Conservation (phyloP, 2,888 invertebrate genomes). For the Heliconius aoede region DNA sequence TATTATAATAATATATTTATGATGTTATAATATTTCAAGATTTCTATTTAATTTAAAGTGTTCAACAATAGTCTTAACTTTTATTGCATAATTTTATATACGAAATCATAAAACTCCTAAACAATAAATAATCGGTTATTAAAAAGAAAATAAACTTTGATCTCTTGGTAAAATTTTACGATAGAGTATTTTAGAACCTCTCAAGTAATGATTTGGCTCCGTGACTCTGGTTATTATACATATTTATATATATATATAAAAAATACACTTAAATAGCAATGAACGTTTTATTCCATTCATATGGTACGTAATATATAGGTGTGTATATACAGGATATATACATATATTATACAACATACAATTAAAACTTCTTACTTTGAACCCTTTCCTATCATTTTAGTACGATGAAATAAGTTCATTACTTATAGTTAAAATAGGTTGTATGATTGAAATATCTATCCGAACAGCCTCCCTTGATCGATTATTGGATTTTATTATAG, state of each 20-base stretch:
- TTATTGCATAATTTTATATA: neutral
- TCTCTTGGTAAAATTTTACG: conserved; percentile 10
- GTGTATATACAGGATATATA: neutral
- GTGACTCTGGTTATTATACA: neutral
- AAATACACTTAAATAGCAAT: neutral
- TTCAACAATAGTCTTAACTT: neutral
- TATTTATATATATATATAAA: no score
- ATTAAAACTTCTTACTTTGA: no score
- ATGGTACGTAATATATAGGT: no score
- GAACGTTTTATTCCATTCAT: neutral
- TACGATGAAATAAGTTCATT: no score
- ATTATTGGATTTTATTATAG: conserved; percentile 19
- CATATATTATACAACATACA: no score
- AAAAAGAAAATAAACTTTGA: conserved; percentile 13
- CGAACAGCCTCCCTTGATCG: neutral
- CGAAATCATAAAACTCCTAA: conserved; percentile 5
- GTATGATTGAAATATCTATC: neutral
- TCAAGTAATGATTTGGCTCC: neutral
- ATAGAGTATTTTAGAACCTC: neutral
- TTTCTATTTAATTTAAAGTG: neutral
- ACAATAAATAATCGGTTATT: conserved; percentile 10
- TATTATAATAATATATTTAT: no score
- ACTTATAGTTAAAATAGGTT: neutral
- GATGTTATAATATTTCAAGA: no score
- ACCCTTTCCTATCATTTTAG: no score